Evolutionary conservation across 2,797 vertebrate genomes (phyloP).

Genomic region (Carapus acus): DNA sequence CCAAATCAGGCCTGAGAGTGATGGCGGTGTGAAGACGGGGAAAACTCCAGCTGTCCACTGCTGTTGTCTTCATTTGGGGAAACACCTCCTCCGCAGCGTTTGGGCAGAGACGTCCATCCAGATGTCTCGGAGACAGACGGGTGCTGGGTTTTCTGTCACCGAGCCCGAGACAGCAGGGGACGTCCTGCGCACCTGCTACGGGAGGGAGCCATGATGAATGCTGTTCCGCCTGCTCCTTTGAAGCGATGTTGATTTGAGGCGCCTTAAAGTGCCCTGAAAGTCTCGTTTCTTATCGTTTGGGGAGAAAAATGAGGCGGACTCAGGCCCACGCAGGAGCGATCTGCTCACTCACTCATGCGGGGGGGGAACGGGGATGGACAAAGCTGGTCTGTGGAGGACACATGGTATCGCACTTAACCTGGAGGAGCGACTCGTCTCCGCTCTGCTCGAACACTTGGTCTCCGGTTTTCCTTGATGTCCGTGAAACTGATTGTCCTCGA

Average conservation of each 20-base stretch:
- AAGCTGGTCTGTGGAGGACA: not conserved
- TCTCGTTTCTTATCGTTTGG: no score
- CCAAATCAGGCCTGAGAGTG: not conserved
- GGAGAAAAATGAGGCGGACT: no score
- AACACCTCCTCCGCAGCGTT: slow-evolving; percentile 19
- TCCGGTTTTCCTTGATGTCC: no score
- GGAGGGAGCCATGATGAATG: no score
- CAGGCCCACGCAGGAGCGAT: no score
- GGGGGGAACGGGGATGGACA: not conserved
- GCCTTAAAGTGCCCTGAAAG: no score
- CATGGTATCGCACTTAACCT: not conserved
- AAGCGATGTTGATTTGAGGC: no score
- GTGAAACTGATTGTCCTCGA: no score
- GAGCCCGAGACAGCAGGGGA: slow-evolving; percentile 13
- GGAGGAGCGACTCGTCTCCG: no score
- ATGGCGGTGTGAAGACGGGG: not conserved
- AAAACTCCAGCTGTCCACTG: slow-evolving; percentile 11
- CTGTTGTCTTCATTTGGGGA: slow-evolving; percentile 20
- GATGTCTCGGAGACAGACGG: slow-evolving; percentile 12
- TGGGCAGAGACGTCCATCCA: slow-evolving; percentile 36
- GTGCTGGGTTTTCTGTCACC: slow-evolving; percentile 17
- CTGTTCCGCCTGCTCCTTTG: no score
- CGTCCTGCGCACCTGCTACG: slow-evolving; percentile 17
- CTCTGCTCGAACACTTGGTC: no score
- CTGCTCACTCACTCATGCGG: not conserved